Base-by-base conservation (phyloP, 2,888 invertebrate genomes). In the Amblyjoppa fuscipennis region DNA sequence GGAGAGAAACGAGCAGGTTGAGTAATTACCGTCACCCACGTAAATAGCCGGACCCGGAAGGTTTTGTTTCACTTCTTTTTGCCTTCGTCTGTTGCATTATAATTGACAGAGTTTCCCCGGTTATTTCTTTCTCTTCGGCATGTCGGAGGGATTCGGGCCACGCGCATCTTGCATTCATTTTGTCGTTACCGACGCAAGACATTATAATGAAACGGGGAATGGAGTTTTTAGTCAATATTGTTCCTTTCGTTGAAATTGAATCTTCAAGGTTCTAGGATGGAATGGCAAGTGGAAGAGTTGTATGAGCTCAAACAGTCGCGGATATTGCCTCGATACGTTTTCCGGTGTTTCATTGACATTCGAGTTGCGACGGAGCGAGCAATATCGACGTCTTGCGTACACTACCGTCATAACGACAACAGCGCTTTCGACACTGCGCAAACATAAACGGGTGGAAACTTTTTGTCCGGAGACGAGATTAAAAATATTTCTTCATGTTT, bases 1-100 rank as follows among this genome's bases (percentile, higher is more conserved):
- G 88, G 88, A 86, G 88, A 85, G 89, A 87, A 87, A 89, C 88
- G 89, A 88, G 91, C 69, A 69, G 73, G 76, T 71, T 80, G 77
- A 85, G 80, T 83, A 83, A 85, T 85, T 85, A 83, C 85, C 71
- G 80, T 83, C 76, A 83, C 68, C 64, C 85, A 83, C 85, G 83
- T 61, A 73, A 85, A 83, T 85, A 83, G 61, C 73, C 31, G 70
- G 73, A 80, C 64, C 73, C 45, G 64, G 13, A 83, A 76, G 88
- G 88, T 88, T 75, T 80, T 84, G 9, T 49, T 53, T 66, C 28
- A 5, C 49, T 64, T 49, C n/a, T 41, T 56, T 28, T 59, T 9
- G n/a, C 45, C 38, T 31, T 49, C 49, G 70, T 79, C 70, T 45
- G 88, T 89, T 87, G 87, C 41, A 83, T 83, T 80, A 70, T 83